phyloP scores from a whole-genome alignment of 2,113 vertebrate genomes.

The Oryzias melastigma region DNA sequence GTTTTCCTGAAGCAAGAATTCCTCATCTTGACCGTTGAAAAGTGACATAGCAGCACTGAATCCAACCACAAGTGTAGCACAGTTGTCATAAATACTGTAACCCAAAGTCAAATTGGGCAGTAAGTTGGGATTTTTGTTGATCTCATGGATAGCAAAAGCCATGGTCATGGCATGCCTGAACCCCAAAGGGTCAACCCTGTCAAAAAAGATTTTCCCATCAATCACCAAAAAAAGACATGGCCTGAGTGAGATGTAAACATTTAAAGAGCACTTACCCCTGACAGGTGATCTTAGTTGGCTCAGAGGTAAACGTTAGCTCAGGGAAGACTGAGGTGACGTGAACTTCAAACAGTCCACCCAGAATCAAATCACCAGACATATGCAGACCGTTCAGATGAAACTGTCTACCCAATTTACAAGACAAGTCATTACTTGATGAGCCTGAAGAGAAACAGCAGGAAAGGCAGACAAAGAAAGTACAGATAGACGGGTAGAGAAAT shows the following conservation, averaged over 20 bases:
- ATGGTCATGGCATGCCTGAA: constrained; percentile 66
- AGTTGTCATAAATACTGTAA: constrained; percentile 68
- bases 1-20: constrained; percentile 19
- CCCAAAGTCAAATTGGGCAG: constrained; percentile 65
- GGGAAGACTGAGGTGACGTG: constrained; percentile 39
- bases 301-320: constrained; percentile 39
- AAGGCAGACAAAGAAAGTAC: constrained; percentile 2
- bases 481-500: background rate
- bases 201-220: background rate
- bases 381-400: constrained; percentile 54
- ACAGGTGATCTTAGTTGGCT: constrained; percentile 38
- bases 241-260: background rate
- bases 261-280: constrained; percentile 36
- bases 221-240: background rate
- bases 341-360: constrained; percentile 50
- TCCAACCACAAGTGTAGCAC: constrained; percentile 53
- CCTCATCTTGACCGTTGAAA: constrained; percentile 47
- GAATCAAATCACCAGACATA: constrained; percentile 45
- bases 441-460: background rate
- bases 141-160: constrained; percentile 69
- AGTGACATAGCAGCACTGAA: constrained; percentile 62
- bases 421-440: constrained; percentile 2
- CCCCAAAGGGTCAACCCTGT: constrained; percentile 52
- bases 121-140: constrained; percentile 59
- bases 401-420: constrained; percentile 28